phyloP scores from a whole-genome alignment of 2,888 invertebrate species.

The Emmelina monodactyla region DNA sequence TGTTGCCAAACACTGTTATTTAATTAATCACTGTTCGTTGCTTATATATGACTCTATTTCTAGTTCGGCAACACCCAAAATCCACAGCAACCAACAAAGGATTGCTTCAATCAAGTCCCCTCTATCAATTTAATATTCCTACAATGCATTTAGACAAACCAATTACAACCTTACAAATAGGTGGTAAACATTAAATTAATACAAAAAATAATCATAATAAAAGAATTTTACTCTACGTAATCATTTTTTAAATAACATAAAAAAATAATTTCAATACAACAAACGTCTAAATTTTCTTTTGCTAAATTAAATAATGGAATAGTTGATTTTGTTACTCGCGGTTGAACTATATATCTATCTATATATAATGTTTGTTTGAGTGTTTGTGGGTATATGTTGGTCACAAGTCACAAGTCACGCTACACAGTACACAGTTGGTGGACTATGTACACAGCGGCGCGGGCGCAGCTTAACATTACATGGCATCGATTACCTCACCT shows the following conservation, averaged over 20 bases:
- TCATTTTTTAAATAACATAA: conserved; percentile 56
- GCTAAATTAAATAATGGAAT: conserved; percentile 56
- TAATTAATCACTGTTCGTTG: too few species aligned
- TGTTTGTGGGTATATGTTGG: conserved; percentile 23
- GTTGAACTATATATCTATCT: neutral
- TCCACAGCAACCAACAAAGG: too few species aligned
- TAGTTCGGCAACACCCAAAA: too few species aligned
- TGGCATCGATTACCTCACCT: conserved; percentile 63
- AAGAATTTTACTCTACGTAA: conserved; percentile 54
- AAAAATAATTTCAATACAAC: conserved; percentile 50
- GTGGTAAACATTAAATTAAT: conserved; percentile 51
- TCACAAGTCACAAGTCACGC: conserved; percentile 14
- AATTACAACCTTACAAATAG: conserved; percentile 41
- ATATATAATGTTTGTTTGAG: conserved; percentile 10
- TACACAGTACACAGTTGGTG: conserved; percentile 21
- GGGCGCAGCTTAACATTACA: conserved; percentile 58
- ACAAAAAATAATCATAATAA: conserved; percentile 30
- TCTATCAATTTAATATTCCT: conserved; percentile 26
- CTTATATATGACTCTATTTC: too few species aligned
- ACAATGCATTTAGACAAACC: conserved; percentile 31
- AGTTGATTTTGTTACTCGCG: conserved; percentile 44
- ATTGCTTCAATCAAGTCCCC: conserved; percentile 20
- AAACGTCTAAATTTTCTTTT: conserved; percentile 40
- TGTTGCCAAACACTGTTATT: too few species aligned
- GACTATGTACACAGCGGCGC: conserved; percentile 34